phyloP scores from a whole-genome alignment of 2,888 invertebrate species.

The Pheosia tremula region DNA sequence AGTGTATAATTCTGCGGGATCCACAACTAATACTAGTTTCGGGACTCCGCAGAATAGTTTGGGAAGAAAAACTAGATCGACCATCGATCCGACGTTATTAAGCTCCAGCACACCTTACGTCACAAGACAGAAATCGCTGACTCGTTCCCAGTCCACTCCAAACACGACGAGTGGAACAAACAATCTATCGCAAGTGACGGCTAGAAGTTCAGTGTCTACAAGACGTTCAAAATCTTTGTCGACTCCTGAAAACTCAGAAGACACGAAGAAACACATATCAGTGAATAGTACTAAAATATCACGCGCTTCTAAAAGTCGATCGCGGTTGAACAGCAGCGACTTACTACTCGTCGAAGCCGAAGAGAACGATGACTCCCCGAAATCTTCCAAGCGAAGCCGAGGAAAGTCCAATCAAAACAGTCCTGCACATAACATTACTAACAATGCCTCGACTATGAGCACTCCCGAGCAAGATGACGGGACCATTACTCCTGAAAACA shows the following conservation, averaged over 20 bases:
- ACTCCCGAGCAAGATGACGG: constrained; percentile 39
- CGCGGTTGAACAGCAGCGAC: constrained; percentile 61
- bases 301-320: constrained; percentile 53
- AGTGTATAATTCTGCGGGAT: constrained; percentile 57
- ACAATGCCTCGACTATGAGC: constrained; percentile 6
- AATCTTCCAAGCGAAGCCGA: constrained; percentile 43
- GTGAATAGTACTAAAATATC: constrained; percentile 53
- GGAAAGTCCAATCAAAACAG: constrained; percentile 23
- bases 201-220: constrained; percentile 26
- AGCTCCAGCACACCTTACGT: constrained; percentile 64
- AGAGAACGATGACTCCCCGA: constrained; percentile 48
- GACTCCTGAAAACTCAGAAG: constrained; percentile 56
- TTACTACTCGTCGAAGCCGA: constrained; percentile 45
- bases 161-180: constrained; percentile 22
- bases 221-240: constrained; percentile 50
- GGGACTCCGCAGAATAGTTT: constrained; percentile 47
- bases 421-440: background rate
- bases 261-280: constrained; percentile 44
- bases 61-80: constrained; percentile 49
- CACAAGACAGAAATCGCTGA: constrained; percentile 20
- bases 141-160: constrained; percentile 38
- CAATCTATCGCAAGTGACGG: constrained; percentile 18
- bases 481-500: constrained; percentile 59
- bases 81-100: constrained; percentile 40
- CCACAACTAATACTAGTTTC: constrained; percentile 42